These are phyloP conservation scores for Sitobion miscanthi DNA, from an alignment of 1,140 invertebrate species.

Conservation along the genomic window DNA sequence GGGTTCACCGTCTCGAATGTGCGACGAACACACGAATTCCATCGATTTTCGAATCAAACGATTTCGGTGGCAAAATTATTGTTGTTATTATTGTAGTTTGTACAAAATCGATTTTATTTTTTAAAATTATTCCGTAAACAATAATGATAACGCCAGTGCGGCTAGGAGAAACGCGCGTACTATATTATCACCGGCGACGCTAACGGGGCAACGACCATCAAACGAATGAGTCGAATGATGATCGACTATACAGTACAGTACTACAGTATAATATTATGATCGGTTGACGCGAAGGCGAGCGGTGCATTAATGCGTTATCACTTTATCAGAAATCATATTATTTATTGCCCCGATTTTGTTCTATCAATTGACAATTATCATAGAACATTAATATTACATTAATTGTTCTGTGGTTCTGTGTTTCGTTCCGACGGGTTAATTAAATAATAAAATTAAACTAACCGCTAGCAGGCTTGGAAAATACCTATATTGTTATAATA, in stretches of 20 bases:
- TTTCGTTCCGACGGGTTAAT: no score
- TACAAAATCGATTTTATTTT: neutral
- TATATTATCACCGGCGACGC: neutral
- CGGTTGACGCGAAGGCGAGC: neutral
- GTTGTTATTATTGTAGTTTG: neutral
- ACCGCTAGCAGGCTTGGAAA: no score
- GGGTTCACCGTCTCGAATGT: neutral
- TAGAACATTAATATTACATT: no score
- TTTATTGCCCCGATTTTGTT: no score
- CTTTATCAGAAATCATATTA: no score
- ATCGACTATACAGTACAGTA: neutral
- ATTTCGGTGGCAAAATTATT: neutral
- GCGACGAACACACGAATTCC: neutral
- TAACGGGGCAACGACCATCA: neutral
- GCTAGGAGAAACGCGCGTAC: neutral
- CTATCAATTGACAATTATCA: no score
- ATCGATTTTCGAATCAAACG: neutral
- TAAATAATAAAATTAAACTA: no score
- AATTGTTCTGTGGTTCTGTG: no score
- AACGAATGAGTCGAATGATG: neutral
- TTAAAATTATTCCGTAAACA: neutral
- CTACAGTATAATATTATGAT: no score
- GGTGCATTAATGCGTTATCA: neutral
- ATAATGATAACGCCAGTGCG: neutral
- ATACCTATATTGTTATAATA: no score